Conservation (phyloP, 2,113 vertebrate species). For the Erpornis zantholeuca region DNA sequence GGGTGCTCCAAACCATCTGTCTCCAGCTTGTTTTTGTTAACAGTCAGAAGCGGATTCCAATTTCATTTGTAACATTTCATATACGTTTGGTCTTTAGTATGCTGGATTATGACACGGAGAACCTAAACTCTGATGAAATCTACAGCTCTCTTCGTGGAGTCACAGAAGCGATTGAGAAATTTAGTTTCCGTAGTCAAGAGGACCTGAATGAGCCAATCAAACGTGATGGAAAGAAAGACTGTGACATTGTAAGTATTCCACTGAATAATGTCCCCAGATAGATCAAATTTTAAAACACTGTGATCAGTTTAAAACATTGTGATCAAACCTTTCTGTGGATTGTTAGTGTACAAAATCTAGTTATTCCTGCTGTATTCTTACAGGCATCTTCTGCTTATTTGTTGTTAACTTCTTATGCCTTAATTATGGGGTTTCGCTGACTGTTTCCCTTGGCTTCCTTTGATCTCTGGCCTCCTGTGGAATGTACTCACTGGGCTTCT, state of each 20-base stretch:
- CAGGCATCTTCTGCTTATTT: neutral
- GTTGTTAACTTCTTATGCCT: neutral
- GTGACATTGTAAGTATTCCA: constrained; percentile 80
- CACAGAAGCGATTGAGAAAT: constrained; percentile 97
- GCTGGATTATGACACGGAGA: constrained; percentile 98
- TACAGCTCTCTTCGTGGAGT: constrained; percentile 97
- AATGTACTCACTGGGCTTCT: neutral
- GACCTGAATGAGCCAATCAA: constrained; percentile 94
- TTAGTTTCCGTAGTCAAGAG: constrained; percentile 97
- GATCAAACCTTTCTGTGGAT: neutral
- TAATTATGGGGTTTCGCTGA: neutral
- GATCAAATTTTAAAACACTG: neutral
- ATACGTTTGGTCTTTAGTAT: constrained; percentile 80
- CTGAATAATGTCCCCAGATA: neutral
- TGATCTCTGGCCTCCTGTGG: neutral
- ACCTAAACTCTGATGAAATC: constrained; percentile 99
- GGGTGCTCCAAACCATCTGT: neutral
- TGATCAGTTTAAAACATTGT: neutral
- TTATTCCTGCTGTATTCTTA: neutral
- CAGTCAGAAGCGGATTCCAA: neutral
- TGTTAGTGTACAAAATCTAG: neutral
- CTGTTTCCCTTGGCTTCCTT: neutral
- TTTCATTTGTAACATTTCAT: constrained; percentile 47
- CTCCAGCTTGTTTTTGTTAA: neutral
- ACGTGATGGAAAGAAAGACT: constrained; percentile 91